phyloP scores from a whole-genome alignment of 2,113 vertebrate species.

The Corynorhinus townsendii region DNA sequence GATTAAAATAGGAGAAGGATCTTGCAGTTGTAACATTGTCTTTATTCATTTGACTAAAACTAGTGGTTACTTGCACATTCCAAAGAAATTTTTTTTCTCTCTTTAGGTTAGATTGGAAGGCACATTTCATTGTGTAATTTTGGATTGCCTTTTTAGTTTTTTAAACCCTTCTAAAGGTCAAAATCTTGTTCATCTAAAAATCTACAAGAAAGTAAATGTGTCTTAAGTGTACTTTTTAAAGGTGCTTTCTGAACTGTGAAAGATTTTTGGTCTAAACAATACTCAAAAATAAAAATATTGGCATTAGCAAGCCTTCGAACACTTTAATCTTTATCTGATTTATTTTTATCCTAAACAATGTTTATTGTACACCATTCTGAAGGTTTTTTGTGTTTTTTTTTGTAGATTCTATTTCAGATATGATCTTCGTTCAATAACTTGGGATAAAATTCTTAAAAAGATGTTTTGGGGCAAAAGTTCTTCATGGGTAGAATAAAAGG shows the following conservation, averaged over 20 bases:
- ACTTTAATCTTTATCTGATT: neutral
- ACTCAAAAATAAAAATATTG: conserved; percentile 2
- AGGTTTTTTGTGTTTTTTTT: neutral
- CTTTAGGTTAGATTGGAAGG: conserved; percentile 28
- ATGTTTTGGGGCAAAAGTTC: neutral
- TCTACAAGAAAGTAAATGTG: conserved; percentile 10
- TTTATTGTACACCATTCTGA: neutral
- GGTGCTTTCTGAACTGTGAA: conserved; percentile 6
- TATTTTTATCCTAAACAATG: neutral
- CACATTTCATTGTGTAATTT: conserved; percentile 49
- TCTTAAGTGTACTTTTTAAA: neutral
- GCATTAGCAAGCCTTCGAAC: neutral
- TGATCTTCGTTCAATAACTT: neutral
- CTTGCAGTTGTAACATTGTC: conserved; percentile 33
- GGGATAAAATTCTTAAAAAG: neutral
- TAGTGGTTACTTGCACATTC: conserved; percentile 29
- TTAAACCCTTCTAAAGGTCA: conserved; percentile 39
- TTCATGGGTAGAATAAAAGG: neutral
- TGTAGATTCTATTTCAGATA: neutral
- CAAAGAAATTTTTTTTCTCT: neutral
- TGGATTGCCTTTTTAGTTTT: conserved; percentile 37
- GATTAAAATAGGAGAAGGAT: neutral
- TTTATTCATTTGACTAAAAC: conserved; percentile 45
- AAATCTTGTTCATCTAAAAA: conserved; percentile 54
- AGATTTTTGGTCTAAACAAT: neutral